These are phyloP conservation scores for Paedocypris sp. DNA, from an alignment of 2,113 vertebrate genomes.

Conservation along the genomic window DNA sequence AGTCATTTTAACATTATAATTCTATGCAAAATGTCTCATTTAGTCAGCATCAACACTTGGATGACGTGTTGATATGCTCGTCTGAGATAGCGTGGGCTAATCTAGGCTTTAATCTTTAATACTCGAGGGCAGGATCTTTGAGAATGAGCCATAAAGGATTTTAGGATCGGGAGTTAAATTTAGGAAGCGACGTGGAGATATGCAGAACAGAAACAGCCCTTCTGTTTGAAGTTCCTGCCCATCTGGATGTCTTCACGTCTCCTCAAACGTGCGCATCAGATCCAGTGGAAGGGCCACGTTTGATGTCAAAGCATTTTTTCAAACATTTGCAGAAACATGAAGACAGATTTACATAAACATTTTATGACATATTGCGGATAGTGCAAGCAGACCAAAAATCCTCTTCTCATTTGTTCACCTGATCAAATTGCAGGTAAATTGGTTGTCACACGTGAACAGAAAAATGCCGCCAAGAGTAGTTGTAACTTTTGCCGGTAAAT, in stretches of 20 bases:
- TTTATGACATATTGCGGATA: too few species aligned
- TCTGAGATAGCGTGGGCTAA: constrained; percentile 12
- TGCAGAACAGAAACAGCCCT: neutral
- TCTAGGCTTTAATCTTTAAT: constrained; percentile 17
- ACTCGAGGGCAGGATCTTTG: neutral
- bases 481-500: too few species aligned
- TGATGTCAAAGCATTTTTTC: neutral
- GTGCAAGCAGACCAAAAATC: too few species aligned
- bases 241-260: neutral
- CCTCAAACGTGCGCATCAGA: neutral
- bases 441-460: too few species aligned
- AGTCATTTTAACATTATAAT: too few species aligned
- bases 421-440: too few species aligned
- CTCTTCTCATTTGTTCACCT: too few species aligned
- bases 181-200: neutral
- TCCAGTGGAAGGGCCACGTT: neutral
- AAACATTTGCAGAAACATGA: neutral
- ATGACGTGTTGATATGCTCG: neutral
- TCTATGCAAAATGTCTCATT: too few species aligned
- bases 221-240: neutral
- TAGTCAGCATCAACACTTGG: too few species aligned
- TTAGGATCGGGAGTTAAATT: neutral
- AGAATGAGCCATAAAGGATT: neutral
- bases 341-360: too few species aligned
- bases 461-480: too few species aligned